Conservation (phyloP, 53 echinoderm and acorn worm genomes). For the Temnopleurus reevesii region DNA sequence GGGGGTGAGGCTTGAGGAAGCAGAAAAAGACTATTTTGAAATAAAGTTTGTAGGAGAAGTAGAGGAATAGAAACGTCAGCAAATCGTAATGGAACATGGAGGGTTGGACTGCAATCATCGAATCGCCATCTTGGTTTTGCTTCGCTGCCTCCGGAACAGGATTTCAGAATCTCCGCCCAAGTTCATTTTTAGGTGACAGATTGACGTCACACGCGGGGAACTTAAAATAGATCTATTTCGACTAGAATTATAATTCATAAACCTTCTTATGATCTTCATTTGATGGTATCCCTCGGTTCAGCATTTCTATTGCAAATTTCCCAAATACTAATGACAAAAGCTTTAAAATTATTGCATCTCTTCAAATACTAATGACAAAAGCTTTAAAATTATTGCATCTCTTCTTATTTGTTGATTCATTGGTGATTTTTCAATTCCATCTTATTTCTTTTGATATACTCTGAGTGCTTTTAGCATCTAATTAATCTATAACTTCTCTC, state of each 20-base stretch:
- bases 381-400: too few species aligned
- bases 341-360: too few species aligned
- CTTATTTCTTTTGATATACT: too few species aligned
- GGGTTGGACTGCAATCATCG: conserved; percentile 21
- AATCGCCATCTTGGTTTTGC: conserved; percentile 31
- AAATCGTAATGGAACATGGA: background rate
- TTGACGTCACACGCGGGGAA: conserved; percentile 31
- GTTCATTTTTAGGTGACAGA: conserved; percentile 48
- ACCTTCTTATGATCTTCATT: too few species aligned
- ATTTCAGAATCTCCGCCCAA: conserved; percentile 40
- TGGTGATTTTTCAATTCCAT: too few species aligned
- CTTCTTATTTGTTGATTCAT: too few species aligned
- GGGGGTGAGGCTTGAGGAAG: conserved; percentile 9
- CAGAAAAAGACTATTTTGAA: conserved; percentile 11
- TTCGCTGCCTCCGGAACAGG: conserved; percentile 39
- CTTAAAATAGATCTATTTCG: conserved; percentile 37
- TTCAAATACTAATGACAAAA: too few species aligned
- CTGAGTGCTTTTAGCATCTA: too few species aligned
- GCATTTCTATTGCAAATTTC: too few species aligned
- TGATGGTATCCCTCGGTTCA: too few species aligned
- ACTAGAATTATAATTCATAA: background rate
- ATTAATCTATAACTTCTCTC: too few species aligned
- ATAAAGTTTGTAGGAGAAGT: conserved; percentile 21
- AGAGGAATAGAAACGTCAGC: conserved; percentile 34
- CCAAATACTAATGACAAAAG: too few species aligned